These are phyloP conservation scores for Mobula hypostoma DNA, from an alignment of 2,113 vertebrate genomes.

Conservation along the genomic window DNA sequence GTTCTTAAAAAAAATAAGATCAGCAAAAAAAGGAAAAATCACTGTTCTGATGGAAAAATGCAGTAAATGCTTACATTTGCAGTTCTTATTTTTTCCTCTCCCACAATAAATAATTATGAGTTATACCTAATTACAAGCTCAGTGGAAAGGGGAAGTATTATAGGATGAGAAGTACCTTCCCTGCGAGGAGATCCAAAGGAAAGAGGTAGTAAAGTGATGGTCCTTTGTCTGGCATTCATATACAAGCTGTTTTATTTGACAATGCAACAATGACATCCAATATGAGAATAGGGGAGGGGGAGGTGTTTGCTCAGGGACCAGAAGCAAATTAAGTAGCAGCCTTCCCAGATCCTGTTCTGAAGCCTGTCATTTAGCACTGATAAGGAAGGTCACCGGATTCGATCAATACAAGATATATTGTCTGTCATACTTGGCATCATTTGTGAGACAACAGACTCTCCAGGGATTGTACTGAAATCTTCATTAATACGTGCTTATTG, in stretches of 20 bases:
- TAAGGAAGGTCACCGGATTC: neutral
- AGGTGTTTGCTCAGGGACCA: neutral
- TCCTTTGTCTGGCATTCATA: neutral
- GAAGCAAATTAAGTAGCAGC: neutral
- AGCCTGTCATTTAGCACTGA: neutral
- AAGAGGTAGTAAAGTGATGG: neutral
- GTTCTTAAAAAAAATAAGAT: neutral
- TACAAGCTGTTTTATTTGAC: neutral
- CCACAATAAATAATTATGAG: neutral
- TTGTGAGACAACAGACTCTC: neutral
- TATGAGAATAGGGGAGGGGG: neutral
- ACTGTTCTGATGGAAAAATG: neutral
- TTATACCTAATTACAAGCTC: neutral
- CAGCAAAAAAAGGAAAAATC: neutral
- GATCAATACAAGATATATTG: neutral
- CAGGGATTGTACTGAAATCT: slow-evolving; percentile 10
- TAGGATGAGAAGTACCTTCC: neutral
- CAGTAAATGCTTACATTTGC: neutral
- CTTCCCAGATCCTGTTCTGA: neutral
- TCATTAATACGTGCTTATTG: slow-evolving; percentile 2
- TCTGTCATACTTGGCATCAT: neutral
- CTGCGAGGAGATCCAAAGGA: neutral
- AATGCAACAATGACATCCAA: neutral
- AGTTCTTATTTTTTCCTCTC: neutral
- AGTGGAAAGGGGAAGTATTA: neutral